Base-by-base conservation (phyloP, 2,888 invertebrate genomes). In the Amitus sp. region DNA sequence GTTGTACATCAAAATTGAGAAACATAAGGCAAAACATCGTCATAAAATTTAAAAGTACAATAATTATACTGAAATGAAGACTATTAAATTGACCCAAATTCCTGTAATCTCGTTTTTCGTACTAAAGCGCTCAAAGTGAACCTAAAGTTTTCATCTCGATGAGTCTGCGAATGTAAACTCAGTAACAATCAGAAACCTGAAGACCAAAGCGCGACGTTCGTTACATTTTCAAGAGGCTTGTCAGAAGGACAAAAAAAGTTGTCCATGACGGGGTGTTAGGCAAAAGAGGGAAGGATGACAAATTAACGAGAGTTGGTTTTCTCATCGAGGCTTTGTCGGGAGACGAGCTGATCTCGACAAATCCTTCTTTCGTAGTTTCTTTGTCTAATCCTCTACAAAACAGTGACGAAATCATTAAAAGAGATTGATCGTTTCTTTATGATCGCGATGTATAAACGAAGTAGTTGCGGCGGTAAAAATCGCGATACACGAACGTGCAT, bases 341-440 rank as follows among this genome's bases (percentile, higher is more conserved):
- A 49, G 45, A 46, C 47, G 47, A 63, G 62, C 61, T 61, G 60
- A 62, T 62, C 52, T 62, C 61, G 50, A 66, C 67, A 69, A 69
- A 75, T 74, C 71, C 70, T 66, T 65, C 60, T 61, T 60, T 52
- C 51, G 46, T 48, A 42, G 45, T 46, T 50, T 46, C 50, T 54
- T 54, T 64, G 47, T 62, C 69, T 72, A 73, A 75, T 73, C 71
- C 71, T 55, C 57, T 56, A 51, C 67, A 63, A 73, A 73, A 69
- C 64, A 70, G 72, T 61, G 67, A 69, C 69, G 71, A 72, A 68
- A 65, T 69, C 68, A 68, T 73, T 72, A 73, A 75, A 73, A 71
- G 71, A 75, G 77, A 77, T 77, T 76, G 74, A 78, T 78, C 63
- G 74, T 61, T 68, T 55, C 65, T 67, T 62, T 57, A 59, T 65